Evolutionary conservation across 1,140 invertebrate genomes (phyloP), one percentile per base, ranked within the genome.

Genomic region (Teleopsis dalmanni): DNA sequence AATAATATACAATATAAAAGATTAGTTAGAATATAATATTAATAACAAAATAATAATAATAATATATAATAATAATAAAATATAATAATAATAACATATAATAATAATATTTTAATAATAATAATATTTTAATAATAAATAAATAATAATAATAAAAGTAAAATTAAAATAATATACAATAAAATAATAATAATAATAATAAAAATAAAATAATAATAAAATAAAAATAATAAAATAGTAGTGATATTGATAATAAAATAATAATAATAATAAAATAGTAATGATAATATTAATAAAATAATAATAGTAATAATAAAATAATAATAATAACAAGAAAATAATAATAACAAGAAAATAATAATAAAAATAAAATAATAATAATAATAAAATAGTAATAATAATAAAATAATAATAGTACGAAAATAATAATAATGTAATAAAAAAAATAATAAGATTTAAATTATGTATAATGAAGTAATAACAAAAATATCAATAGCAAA

Each of bases 381-480:
- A 42, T 10, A 23, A 43, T 16, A 27, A 27, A 14, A 26, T 7
- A 29, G 14, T 31, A 3, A 21, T 27, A 8, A 22, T 16, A 34
- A 31, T 29, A 14, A 35, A 46, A 46, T 34, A 13, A 46, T 14
- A n/a, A 8, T 10, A n/a, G 26, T 19, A 14, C 2, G 5, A 22
- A 21, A 26, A 16, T 23, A 19, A 46, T 23, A 46, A 46, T 34
- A 31, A 19, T n/a, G 23, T 31, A n/a, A 3, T 33, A 11, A 19
- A 45, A 45, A 45, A 33, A 21, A 18, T 19, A 45, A 31, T 19
- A 31, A 33, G 33, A 10, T 10, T 19, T 31, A 45, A 31, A 45
- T 21, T 31, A 34, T 19, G 23, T 14, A 2, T 21, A 45, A 31
- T 33, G 13, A 4, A 31, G 33, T 19, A 14, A 19, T 18, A 9